Percentiles rank a stretch among this genome's conserved stretches.
These are phyloP conservation scores for Hippocampus abdominalis DNA, from an alignment of 2,113 vertebrate species.

Conservation along the genomic window DNA sequence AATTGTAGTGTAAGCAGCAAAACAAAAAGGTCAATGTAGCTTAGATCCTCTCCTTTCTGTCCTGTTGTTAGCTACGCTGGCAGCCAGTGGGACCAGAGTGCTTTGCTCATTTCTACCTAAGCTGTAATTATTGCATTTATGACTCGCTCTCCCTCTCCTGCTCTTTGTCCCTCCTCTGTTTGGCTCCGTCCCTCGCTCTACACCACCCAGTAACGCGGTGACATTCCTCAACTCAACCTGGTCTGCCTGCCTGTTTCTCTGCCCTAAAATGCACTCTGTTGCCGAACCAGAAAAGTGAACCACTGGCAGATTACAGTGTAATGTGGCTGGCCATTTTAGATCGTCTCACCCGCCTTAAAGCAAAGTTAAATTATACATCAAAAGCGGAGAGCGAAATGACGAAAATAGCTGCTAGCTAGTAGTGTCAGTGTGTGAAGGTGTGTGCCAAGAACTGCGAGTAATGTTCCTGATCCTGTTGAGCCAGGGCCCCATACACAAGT, in stretches of 20 bases:
- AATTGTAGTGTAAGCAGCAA: not conserved
- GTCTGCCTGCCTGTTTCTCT: constrained; percentile 26
- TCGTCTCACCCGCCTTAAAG: not conserved
- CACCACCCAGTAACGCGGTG: constrained; percentile 40
- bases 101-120: constrained; percentile 29
- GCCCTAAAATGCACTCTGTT: constrained; percentile 21
- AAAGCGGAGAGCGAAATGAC: not conserved
- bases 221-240: constrained; percentile 53
- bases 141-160: constrained; percentile 40
- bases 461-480: constrained; percentile 9
- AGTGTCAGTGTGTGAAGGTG: not conserved
- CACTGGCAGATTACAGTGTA: not conserved
- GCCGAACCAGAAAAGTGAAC: constrained; percentile 61
- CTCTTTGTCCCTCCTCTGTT: constrained; percentile 52
- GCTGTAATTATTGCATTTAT: constrained; percentile 57
- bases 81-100: constrained; percentile 27
- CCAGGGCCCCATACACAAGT: constrained; percentile 7
- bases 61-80: constrained; percentile 25
- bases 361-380: not conserved
- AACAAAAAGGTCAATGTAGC: not conserved
- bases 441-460: not conserved
- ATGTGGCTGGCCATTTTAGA: not conserved
- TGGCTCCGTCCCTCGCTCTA: constrained; percentile 21
- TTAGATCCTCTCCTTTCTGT: not conserved
- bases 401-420: not conserved